Evolutionary conservation across 2,797 vertebrate genomes (phyloP).

Genomic region (Capromys pilorides): DNA sequence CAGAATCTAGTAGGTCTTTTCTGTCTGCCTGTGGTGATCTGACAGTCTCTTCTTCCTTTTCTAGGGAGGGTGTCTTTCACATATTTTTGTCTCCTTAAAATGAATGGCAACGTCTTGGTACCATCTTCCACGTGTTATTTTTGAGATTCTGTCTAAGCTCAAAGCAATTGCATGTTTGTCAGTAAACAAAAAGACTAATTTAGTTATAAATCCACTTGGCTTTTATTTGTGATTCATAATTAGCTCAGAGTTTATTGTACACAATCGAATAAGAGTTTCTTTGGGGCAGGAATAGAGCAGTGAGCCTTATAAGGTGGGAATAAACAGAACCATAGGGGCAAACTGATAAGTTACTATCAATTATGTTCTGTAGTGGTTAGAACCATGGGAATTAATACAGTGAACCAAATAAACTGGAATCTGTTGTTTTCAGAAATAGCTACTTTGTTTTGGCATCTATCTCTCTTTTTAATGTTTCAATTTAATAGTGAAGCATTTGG

Average conservation of each 20-base stretch:
- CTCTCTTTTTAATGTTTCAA: not conserved
- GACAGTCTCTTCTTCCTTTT: not conserved
- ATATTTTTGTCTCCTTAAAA: not conserved
- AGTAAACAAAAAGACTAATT: not conserved
- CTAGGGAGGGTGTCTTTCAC: not conserved
- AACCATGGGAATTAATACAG: not conserved
- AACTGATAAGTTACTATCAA: not conserved
- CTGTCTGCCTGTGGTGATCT: not conserved
- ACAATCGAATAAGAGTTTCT: not conserved
- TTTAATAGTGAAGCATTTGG: not conserved
- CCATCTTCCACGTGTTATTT: not conserved
- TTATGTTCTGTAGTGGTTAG: not conserved
- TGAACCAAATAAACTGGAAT: not conserved
- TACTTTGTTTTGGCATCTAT: not conserved
- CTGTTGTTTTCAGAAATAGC: not conserved
- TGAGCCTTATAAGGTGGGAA: not conserved
- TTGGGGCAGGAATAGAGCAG: not conserved
- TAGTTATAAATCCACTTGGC: not conserved
- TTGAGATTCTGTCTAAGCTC: not conserved
- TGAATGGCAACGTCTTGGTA: not conserved
- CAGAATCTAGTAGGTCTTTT: not conserved
- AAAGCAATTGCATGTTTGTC: conserved; percentile 39
- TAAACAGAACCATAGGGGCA: not conserved
- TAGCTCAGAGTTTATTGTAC: not conserved
- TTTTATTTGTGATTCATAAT: not conserved